Percentiles rank a stretch among this genome's conserved stretches.
These are phyloP conservation scores for Argyresthia albistria DNA, from an alignment of 2,888 invertebrate species.

Conservation along the genomic window DNA sequence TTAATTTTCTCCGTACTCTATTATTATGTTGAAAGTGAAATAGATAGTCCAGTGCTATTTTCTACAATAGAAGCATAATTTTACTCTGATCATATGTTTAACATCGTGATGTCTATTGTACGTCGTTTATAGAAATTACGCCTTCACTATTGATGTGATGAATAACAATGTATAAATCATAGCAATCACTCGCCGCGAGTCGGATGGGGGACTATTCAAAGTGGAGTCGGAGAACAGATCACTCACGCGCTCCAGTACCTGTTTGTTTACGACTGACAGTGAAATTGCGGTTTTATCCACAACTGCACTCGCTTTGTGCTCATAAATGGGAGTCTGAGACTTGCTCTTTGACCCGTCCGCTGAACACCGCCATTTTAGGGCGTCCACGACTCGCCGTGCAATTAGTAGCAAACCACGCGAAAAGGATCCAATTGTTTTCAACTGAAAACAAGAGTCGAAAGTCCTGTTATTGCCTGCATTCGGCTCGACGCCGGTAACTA, in stretches of 20 bases:
- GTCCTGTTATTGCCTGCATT: neutral
- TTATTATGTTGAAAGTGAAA: too few species aligned
- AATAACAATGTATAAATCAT: conserved; percentile 9
- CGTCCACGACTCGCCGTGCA: neutral
- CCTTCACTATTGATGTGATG: neutral
- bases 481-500: neutral
- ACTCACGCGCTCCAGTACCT: conserved; percentile 17
- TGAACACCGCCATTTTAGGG: neutral
- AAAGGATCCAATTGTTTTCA: neutral
- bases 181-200: conserved; percentile 12
- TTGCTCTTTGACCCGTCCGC: conserved; percentile 1
- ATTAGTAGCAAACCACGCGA: neutral
- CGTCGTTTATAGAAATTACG: neutral
- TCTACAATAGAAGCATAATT: neutral
- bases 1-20: too few species aligned
- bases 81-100: neutral
- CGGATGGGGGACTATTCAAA: conserved; percentile 15
- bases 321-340: conserved; percentile 1
- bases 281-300: conserved; percentile 21
- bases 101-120: neutral
- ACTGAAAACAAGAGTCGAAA: neutral
- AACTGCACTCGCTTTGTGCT: conserved; percentile 1
- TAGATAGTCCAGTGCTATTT: neutral
- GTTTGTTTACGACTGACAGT: conserved; percentile 23
- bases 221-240: conserved; percentile 21